Conservation (phyloP, 2,113 vertebrate genomes). For the Sorex araneus region DNA sequence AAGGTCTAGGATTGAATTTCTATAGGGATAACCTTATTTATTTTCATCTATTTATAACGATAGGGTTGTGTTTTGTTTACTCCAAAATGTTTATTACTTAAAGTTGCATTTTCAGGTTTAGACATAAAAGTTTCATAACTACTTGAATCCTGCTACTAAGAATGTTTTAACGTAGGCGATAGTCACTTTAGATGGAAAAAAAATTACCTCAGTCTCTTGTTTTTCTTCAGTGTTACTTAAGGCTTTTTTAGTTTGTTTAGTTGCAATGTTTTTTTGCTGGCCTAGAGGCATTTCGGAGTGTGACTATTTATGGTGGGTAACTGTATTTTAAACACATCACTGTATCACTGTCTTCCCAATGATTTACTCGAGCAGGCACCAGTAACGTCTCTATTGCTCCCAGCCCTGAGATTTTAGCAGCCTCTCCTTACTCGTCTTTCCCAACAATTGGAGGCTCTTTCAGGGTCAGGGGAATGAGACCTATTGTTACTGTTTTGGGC, state of each 20-base stretch:
- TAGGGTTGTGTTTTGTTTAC: conserved; percentile 45
- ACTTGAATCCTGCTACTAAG: conserved; percentile 54
- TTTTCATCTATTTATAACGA: conserved; percentile 80
- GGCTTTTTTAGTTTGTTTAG: conserved; percentile 54
- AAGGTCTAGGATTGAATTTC: conserved; percentile 37
- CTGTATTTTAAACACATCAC: no score
- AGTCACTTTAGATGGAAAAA: conserved; percentile 68
- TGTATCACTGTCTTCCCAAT: no score
- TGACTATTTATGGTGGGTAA: conserved; percentile 74
- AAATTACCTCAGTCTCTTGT: conserved; percentile 73
- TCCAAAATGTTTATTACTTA: conserved; percentile 25
- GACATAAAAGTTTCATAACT: not conserved
- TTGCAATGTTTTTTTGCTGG: conserved; percentile 14
- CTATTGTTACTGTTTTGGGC: no score
- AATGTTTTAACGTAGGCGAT: conserved; percentile 42
- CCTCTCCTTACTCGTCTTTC: no score
- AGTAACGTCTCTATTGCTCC: no score
- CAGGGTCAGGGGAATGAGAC: no score
- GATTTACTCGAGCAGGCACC: no score
- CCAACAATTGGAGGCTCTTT: no score
- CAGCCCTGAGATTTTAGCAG: no score
- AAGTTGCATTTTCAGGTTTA: conserved; percentile 42
- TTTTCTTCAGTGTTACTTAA: conserved; percentile 71
- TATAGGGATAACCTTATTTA: conserved; percentile 75
- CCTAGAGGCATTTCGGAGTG: not conserved